phyloP scores from a whole-genome alignment of 2,797 vertebrate genomes.

The Enteromius paludinosus region DNA sequence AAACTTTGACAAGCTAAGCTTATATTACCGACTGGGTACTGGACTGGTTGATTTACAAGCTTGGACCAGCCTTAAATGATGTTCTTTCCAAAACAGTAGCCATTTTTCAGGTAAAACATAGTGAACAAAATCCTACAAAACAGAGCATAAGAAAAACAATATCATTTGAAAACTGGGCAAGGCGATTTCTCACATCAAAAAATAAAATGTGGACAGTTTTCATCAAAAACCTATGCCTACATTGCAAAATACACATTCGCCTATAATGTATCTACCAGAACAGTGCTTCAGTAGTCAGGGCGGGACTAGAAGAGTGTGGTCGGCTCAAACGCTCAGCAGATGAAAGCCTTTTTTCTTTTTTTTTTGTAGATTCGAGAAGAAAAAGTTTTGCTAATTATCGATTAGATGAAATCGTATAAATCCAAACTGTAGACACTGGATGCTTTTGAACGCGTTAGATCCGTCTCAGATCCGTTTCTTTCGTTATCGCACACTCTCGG shows the following conservation, averaged over 20 bases:
- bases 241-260: not conserved
- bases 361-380: not conserved
- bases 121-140: not conserved
- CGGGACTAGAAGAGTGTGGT: not conserved
- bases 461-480: not conserved
- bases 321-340: not conserved
- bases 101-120: not conserved
- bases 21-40: not conserved
- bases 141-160: not conserved
- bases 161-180: not conserved
- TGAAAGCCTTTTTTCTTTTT: not conserved
- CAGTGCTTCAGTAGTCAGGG: not conserved
- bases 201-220: not conserved
- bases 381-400: not conserved
- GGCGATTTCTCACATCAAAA: not conserved
- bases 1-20: not conserved
- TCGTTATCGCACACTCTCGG: not conserved
- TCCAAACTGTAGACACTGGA: not conserved
- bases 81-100: not conserved
- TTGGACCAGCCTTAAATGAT: not conserved
- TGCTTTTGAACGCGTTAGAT: not conserved
- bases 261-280: not conserved
- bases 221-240: not conserved
- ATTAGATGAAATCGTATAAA: not conserved
- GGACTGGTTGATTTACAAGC: not conserved